These are phyloP conservation scores for Acleris emargana DNA, from an alignment of 2,888 invertebrate species.

Conservation along the genomic window DNA sequence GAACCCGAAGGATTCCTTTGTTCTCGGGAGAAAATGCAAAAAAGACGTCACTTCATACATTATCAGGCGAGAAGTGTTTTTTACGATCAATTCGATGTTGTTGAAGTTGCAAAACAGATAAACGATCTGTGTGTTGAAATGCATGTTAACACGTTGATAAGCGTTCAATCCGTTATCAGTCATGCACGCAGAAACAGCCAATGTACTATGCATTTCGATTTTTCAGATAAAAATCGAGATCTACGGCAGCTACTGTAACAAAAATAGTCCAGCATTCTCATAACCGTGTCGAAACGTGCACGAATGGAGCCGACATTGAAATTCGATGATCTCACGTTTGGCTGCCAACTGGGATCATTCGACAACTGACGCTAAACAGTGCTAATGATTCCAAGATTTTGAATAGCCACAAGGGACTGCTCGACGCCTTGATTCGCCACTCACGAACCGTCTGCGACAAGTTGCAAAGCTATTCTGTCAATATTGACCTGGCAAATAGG, in stretches of 20 bases:
- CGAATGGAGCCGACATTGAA: constrained; percentile 54
- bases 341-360: constrained; percentile 51
- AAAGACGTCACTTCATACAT: constrained; percentile 1
- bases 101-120: constrained; percentile 13
- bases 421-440: constrained; percentile 23
- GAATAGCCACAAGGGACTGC: constrained; percentile 33
- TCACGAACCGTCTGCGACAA: constrained; percentile 19
- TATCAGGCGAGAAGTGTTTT: not conserved
- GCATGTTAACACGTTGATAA: constrained; percentile 24
- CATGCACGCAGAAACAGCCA: constrained; percentile 10
- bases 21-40: constrained; percentile 21
- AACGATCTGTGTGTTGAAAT: constrained; percentile 7
- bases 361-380: constrained; percentile 57
- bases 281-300: constrained; percentile 42
- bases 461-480: constrained; percentile 24
- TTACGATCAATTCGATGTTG: not conserved
- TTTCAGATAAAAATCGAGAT: constrained; percentile 14
- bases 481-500: constrained; percentile 23
- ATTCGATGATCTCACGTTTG: constrained; percentile 52
- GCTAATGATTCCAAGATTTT: constrained; percentile 46
- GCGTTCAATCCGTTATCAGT: constrained; percentile 5
- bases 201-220: not conserved
- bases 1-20: constrained; percentile 28
- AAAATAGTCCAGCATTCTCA: constrained; percentile 35
- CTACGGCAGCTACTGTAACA: constrained; percentile 26